Evolutionary conservation across 1,140 invertebrate species (phyloP).

Genomic region (Tetramorium alpestre): DNA sequence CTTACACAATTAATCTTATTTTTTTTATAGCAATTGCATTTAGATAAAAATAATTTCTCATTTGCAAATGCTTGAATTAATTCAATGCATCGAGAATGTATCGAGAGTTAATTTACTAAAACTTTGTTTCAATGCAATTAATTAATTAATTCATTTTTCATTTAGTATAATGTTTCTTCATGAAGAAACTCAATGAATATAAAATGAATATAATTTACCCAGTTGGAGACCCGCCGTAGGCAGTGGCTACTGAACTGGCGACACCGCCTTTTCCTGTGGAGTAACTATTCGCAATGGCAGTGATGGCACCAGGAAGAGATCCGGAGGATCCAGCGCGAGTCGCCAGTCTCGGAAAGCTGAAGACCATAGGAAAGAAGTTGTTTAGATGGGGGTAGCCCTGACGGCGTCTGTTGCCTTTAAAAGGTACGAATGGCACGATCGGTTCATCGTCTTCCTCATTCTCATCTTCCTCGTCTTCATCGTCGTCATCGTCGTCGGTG

Average conservation of each 20-base stretch:
- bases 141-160: background rate
- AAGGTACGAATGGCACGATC: slow-evolving; percentile 69
- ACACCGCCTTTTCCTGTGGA: slow-evolving; percentile 85
- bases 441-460: slow-evolving; percentile 77
- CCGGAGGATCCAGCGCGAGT: slow-evolving; percentile 71
- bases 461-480: slow-evolving; percentile 76
- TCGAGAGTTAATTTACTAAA: background rate
- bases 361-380: slow-evolving; percentile 83
- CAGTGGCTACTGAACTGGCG: slow-evolving; percentile 85
- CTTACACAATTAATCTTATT: background rate
- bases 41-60: background rate
- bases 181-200: background rate
- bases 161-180: background rate
- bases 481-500: slow-evolving; percentile 66
- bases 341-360: slow-evolving; percentile 78
- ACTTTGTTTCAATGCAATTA: background rate
- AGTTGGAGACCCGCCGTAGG: slow-evolving; percentile 82
- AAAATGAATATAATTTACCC: slow-evolving; percentile 67
- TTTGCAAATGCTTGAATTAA: background rate
- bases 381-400: slow-evolving; percentile 76
- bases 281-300: slow-evolving; percentile 86
- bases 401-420: slow-evolving; percentile 73
- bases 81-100: background rate
- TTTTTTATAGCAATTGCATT: background rate
- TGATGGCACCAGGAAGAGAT: slow-evolving; percentile 79